Evolutionary conservation across 1,140 invertebrate species (phyloP).

Genomic region (Drosophila nannoptera): DNA sequence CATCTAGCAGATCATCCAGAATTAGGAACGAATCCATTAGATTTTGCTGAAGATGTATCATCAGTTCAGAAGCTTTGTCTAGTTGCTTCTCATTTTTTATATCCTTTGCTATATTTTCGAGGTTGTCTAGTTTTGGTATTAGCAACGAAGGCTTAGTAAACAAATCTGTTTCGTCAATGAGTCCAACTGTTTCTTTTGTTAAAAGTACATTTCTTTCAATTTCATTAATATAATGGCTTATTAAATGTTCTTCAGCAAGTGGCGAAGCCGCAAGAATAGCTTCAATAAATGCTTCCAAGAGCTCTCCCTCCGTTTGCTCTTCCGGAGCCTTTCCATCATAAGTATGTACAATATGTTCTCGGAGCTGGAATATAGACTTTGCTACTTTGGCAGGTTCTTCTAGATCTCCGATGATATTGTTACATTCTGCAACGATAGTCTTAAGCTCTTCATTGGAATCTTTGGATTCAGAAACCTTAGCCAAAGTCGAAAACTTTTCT

Average conservation of each 20-base stretch:
- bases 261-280: constrained; percentile 38
- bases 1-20: constrained; percentile 56
- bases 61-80: constrained; percentile 51
- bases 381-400: constrained; percentile 32
- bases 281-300: constrained; percentile 51
- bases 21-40: constrained; percentile 62
- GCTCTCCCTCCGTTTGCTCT: constrained; percentile 21
- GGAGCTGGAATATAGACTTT: constrained; percentile 61
- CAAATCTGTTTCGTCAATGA: constrained; percentile 49
- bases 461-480: constrained; percentile 23
- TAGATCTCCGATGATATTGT: constrained; percentile 38
- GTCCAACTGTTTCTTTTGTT: constrained; percentile 42
- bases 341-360: constrained; percentile 70
- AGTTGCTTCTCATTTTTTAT: constrained; percentile 26
- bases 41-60: constrained; percentile 56
- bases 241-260: constrained; percentile 33
- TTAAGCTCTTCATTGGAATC: constrained; percentile 11
- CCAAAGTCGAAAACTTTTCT: constrained; percentile 14
- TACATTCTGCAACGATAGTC: constrained; percentile 25
- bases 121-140: constrained; percentile 45
- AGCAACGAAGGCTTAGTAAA: constrained; percentile 40
- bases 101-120: constrained; percentile 50
- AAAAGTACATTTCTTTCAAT: constrained; percentile 48
- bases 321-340: constrained; percentile 51
- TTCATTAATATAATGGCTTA: constrained; percentile 39